Base-by-base conservation (phyloP, 1,140 invertebrate species). In the Zaprionus africanus region DNA sequence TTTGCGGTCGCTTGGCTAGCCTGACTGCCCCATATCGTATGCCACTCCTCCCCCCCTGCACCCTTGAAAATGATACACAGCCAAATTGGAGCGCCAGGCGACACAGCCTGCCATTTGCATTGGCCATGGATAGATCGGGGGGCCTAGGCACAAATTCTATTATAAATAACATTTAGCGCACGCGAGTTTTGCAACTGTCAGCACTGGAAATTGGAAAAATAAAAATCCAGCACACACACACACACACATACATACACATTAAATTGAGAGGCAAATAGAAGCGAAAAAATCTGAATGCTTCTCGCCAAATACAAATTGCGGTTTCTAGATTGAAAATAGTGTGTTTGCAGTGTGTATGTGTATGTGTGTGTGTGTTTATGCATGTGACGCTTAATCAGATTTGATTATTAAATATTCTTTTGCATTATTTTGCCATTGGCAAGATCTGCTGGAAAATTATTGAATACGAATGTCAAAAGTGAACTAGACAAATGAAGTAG, bases 101-200 rank as follows among this genome's bases (percentile, higher is more conserved):
- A 81, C 81, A 73, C 76, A 67, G 78, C 60, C 81, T 88, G 84
- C 84, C 84, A 87, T 87, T 88, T 88, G 84, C 84, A 90, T 90
- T 87, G 78, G 74, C 57, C 60, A 17, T 64, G 72, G 67, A 76
- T 71, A 46, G 68, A 69, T 78, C 46, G 26, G 13, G 57, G 71
- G 1, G 46, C 46, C 74, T 87, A 84, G 84, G 85, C 84, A 87
- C 88, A 87, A 87, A 87, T 88, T 88, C 85, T 88, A 88, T 87
- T 87, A 87, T 87, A 87, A 87, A 87, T 87, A 87, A 84, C 84
- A 87, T 87, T 87, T 84, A 88, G 81, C 74, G 68, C 57, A 70
- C 62, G 75, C 65, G 79, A 76, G 67, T 82, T 85, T 90, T 84
- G 85, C 85, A 85, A 84, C 82, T 88, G 84, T 88, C 84, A 88